Conservation (phyloP, 2,113 vertebrate genomes). For the Aramus guarauna region DNA sequence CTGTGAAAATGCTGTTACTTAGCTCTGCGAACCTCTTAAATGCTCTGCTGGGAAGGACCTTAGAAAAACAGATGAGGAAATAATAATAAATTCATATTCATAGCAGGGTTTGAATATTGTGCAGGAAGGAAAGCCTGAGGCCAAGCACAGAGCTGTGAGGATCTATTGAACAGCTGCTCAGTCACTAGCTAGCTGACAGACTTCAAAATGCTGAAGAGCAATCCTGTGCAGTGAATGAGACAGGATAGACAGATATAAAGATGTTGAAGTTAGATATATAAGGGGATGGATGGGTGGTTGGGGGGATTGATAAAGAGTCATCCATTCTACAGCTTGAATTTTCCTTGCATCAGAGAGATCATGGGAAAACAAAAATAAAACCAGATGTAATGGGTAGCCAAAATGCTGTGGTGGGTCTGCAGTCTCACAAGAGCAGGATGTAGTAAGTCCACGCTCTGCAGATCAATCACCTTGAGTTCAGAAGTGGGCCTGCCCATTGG, state of each 20-base stretch:
- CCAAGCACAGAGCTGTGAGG: not conserved
- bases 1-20: not conserved
- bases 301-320: not conserved
- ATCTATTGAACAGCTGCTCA: not conserved
- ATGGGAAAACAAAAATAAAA: not conserved
- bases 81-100: conserved; percentile 32
- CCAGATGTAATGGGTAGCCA: not conserved
- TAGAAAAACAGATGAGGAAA: conserved; percentile 4
- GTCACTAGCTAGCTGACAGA: not conserved
- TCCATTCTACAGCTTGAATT: not conserved
- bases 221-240: not conserved
- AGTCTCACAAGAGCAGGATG: not conserved
- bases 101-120: not conserved
- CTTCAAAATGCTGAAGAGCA: not conserved
- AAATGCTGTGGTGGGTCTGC: not conserved
- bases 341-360: not conserved
- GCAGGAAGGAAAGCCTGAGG: not conserved
- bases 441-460: not conserved
- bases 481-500: not conserved
- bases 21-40: not conserved
- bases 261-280: not conserved
- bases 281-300: not conserved
- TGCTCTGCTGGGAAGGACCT: not conserved
- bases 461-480: not conserved
- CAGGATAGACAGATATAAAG: not conserved